These are phyloP conservation scores for Drosophila lacteicornis DNA, from an alignment of 1,140 invertebrate genomes.

Conservation along the genomic window DNA sequence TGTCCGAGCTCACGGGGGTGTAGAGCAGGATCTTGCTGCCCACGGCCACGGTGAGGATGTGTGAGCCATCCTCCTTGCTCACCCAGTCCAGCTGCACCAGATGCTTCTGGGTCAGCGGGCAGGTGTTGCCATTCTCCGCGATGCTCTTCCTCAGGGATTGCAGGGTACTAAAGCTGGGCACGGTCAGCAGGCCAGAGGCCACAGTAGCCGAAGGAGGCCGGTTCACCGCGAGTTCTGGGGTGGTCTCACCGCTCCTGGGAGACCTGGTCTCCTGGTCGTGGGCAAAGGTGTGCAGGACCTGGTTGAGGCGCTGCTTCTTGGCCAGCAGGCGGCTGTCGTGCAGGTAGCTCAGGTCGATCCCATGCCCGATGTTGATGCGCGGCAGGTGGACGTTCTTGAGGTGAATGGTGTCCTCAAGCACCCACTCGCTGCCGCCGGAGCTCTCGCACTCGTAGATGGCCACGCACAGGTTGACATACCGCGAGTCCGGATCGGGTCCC, in stretches of 20 bases:
- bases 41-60: slow-evolving; percentile 98
- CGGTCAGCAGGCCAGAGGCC: slow-evolving; percentile 89
- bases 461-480: slow-evolving; percentile 97
- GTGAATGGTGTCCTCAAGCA: slow-evolving; percentile 98
- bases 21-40: slow-evolving; percentile 96
- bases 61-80: slow-evolving; percentile 98
- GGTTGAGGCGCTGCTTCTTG: slow-evolving; percentile 91
- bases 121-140: slow-evolving; percentile 95
- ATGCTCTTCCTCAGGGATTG: slow-evolving; percentile 95
- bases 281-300: slow-evolving; percentile 88
- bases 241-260: slow-evolving; percentile 86
- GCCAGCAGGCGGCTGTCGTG: slow-evolving; percentile 93
- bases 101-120: slow-evolving; percentile 94
- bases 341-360: slow-evolving; percentile 93
- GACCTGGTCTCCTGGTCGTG: slow-evolving; percentile 86
- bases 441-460: slow-evolving; percentile 99
- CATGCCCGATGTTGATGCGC: slow-evolving; percentile 91
- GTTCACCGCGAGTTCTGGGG: slow-evolving; percentile 81
- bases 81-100: slow-evolving; percentile 99
- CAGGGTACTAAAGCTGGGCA: slow-evolving; percentile 96
- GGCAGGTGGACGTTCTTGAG: slow-evolving; percentile 95
- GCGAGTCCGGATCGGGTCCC: slow-evolving; percentile 90
- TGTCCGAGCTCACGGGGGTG: slow-evolving; percentile 93
- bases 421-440: slow-evolving; percentile 98
- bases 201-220: slow-evolving; percentile 71